phyloP scores from a whole-genome alignment of 1,140 invertebrate species.

The Drosophila trapezifrons region DNA sequence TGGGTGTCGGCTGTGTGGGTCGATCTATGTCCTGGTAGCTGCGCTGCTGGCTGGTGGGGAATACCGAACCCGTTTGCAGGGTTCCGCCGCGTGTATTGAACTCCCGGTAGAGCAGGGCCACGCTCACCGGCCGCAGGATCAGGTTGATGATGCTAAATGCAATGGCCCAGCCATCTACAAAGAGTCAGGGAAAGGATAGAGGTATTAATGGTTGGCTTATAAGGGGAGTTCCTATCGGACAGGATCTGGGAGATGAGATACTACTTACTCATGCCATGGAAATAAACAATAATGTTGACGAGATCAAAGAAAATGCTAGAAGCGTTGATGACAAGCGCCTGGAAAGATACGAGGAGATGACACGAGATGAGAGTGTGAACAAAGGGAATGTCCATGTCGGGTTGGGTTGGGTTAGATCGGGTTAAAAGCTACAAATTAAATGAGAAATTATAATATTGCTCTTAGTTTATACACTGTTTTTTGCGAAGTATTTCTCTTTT shows the following conservation, averaged over 20 bases:
- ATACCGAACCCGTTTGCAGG: constrained; percentile 71
- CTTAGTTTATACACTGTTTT: neutral
- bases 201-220: neutral
- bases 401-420: neutral
- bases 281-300: constrained; percentile 76
- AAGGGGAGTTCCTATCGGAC: neutral
- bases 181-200: neutral
- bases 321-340: constrained; percentile 81
- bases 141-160: constrained; percentile 79
- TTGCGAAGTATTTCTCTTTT: too few relatives aligned
- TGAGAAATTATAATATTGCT: too few relatives aligned
- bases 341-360: constrained; percentile 56
- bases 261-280: constrained; percentile 77
- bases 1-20: constrained; percentile 77
- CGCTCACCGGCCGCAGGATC: constrained; percentile 72
- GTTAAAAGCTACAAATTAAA: too few relatives aligned
- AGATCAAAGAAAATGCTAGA: constrained; percentile 82
- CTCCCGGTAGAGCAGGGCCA: constrained; percentile 76
- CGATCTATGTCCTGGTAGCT: constrained; percentile 83
- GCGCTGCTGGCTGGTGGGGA: constrained; percentile 78
- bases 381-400: neutral
- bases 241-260: neutral
- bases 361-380: constrained; percentile 18
- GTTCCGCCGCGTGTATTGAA: constrained; percentile 78
- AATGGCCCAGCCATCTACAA: constrained; percentile 77